Base-by-base conservation (phyloP, 2,888 invertebrate genomes). In the Brenthis daphne region DNA sequence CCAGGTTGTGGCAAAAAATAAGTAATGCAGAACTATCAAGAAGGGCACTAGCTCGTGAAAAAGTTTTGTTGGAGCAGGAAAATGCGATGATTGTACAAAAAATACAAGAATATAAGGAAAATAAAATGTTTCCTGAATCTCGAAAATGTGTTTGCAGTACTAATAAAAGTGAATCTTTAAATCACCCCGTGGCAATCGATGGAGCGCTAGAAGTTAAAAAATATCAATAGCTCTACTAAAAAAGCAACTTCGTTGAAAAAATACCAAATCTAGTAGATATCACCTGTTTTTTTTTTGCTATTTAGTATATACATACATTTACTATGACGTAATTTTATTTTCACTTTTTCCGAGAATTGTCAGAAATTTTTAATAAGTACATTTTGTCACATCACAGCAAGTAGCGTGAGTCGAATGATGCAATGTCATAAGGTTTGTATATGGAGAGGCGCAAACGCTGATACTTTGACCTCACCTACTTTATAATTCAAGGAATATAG, bases 1-100 rank as follows among this genome's bases (percentile, higher is more conserved):
- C 86, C 55, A 84, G 86, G 72, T 77, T 92, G 20, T 92, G 92
- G 92, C 90, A 90, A 68, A 85, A 86, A 51, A 83, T 91, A 70
- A 82, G 91, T 43, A 88, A 84, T 77, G 91, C 86, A 3, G 90
- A 92, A 69, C 76, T 92, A 56, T 81, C 86, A 2, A 87, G 82
- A 74, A 82, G 85, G 76, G 89, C 92, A 55, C 78, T 92, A 64
- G 70, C 79, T 64, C 85, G 85, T 14, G 92, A 92, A 79, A 92
- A 89, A 79, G 67, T 77, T 63, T 71, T 89, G 63, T 74, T 92
- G 29, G 82, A 87, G 75, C 78, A 83, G 20, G 89, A 92, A 80
- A 92, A 91, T 69, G 78, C 76, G 6, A 70, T 80, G 57, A 82
- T 92, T 53, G 71, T 80, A 47, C 70, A 74, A 47, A 82, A 75